phyloP scores from a whole-genome alignment of 2,888 invertebrate species.

The Melanotus villosus region DNA sequence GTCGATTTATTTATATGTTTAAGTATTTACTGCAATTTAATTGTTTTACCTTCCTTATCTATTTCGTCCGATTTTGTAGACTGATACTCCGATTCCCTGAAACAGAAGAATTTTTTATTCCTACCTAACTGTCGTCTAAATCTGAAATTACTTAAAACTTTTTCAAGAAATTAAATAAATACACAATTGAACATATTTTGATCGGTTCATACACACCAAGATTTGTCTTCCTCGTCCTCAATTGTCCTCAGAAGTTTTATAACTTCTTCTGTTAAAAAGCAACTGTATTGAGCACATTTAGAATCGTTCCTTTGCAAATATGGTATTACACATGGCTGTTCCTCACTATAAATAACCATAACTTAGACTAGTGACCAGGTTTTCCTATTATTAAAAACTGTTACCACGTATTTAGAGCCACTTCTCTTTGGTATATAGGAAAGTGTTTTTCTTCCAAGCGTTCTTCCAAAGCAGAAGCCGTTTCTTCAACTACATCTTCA shows the following conservation, averaged over 20 bases:
- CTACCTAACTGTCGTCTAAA: no score
- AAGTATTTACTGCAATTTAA: no score
- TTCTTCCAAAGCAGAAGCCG: conserved; percentile 80
- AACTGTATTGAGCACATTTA: conserved; percentile 67
- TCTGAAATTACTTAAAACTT: no score
- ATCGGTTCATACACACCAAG: neutral
- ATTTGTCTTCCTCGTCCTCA: conserved; percentile 52
- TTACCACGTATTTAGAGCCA: conserved; percentile 73
- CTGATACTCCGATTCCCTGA: neutral
- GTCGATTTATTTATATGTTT: no score
- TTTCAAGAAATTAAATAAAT: no score
- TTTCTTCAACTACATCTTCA: conserved; percentile 85
- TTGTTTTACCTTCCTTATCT: neutral
- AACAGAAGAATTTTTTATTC: no score
- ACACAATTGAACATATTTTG: no score
- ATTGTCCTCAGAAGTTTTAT: conserved; percentile 67
- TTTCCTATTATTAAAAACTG: no score
- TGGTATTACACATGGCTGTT: conserved; percentile 62
- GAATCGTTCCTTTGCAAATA: conserved; percentile 64
- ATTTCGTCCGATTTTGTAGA: neutral
- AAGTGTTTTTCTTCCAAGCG: conserved; percentile 81
- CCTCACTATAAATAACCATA: conserved; percentile 38
- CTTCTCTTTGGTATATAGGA: conserved; percentile 80
- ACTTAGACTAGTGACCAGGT: no score
- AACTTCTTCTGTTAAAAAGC: conserved; percentile 69